Conservation (phyloP, 2,888 invertebrate genomes). For the Limnephilus rhombicus region DNA sequence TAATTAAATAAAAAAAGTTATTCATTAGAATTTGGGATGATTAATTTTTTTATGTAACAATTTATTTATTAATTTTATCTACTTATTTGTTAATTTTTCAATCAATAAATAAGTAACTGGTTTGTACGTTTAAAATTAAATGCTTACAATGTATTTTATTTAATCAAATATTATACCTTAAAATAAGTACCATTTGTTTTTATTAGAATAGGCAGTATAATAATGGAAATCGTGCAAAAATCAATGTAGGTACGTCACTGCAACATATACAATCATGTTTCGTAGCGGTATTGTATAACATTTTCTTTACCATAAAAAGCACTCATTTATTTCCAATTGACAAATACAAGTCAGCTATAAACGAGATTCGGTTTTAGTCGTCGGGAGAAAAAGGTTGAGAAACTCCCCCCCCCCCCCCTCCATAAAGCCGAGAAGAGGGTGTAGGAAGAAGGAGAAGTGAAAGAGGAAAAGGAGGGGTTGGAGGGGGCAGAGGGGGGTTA, state of each 20-base stretch:
- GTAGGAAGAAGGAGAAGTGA: constrained; percentile 26
- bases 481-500: constrained; percentile 8
- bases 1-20: no score
- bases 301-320: background rate
- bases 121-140: no score
- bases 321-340: background rate
- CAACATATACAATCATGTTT: background rate
- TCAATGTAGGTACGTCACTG: background rate
- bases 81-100: no score
- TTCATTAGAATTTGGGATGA: no score
- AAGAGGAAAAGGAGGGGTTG: constrained; percentile 28
- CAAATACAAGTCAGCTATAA: constrained; percentile 44
- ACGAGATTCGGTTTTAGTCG: constrained; percentile 46
- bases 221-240: background rate
- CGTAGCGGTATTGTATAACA: background rate
- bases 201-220: no score
- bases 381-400: constrained; percentile 60
- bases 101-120: no score
- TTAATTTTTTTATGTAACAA: no score
- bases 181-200: no score
- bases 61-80: no score
- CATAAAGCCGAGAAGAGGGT: constrained; percentile 31
- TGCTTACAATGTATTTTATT: no score
- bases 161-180: no score
- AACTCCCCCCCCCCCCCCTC: constrained; percentile 46